A percentile compares a stretch with the other conserved stretches of the same genome.
Conservation (phyloP, 2,797 vertebrate species). For the Botia kubotai region DNA sequence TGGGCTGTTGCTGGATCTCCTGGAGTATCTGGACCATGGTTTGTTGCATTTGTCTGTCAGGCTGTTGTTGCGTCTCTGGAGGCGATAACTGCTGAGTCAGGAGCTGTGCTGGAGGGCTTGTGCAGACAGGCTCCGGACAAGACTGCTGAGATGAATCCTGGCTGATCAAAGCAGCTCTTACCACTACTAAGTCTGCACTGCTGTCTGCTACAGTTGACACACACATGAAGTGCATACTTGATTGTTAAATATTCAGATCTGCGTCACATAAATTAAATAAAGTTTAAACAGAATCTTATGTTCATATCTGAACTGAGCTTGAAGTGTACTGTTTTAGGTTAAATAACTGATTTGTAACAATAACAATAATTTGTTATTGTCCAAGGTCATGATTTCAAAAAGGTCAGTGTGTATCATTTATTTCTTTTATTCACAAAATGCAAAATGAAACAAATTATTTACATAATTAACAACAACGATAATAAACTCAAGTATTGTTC, state of each 20-base stretch:
- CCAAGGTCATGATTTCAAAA: too few species aligned
- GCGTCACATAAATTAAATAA: conserved; percentile 45
- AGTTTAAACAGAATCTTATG: not conserved
- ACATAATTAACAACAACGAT: too few species aligned
- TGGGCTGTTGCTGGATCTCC: conserved; percentile 45
- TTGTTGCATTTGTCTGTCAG: conserved; percentile 45
- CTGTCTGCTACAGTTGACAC: conserved; percentile 83
- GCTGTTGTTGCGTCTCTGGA: conserved; percentile 34
- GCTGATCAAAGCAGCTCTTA: conserved; percentile 85
- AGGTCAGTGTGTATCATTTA: too few species aligned
- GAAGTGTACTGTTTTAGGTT: not conserved
- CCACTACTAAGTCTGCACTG: conserved; percentile 82
- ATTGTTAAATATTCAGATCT: not conserved
- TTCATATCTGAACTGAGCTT: too few species aligned
- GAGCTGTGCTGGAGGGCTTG: conserved; percentile 81
- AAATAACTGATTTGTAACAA: too few species aligned
- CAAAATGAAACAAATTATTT: too few species aligned
- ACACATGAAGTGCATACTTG: conserved; percentile 16
- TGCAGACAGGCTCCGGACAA: conserved; percentile 74
- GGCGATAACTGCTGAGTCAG: conserved; percentile 46
- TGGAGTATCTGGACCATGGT: conserved; percentile 42
- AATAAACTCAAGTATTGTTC: too few species aligned
- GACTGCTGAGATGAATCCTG: conserved; percentile 86
- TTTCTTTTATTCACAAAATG: too few species aligned
- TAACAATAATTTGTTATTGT: too few species aligned